Percentiles rank a stretch among this genome's conserved stretches.
These are phyloP conservation scores for Heliornis fulica DNA, from an alignment of 2,113 vertebrate species.

Conservation along the genomic window DNA sequence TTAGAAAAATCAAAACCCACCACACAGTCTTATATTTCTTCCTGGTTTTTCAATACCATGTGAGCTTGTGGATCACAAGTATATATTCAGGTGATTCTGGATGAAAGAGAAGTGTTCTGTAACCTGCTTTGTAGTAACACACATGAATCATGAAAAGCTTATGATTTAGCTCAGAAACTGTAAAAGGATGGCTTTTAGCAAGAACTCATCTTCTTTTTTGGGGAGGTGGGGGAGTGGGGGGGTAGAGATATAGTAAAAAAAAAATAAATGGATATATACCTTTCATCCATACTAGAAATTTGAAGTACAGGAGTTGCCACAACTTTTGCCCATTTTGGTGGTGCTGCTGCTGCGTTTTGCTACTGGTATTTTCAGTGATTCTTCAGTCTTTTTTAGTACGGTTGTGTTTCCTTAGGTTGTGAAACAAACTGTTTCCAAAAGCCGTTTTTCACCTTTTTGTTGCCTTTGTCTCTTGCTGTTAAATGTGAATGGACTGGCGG, in stretches of 20 bases:
- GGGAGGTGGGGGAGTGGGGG: no score
- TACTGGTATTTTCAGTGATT: neutral
- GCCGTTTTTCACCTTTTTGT: neutral
- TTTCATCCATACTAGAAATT: neutral
- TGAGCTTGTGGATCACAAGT: neutral
- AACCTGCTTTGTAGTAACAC: neutral
- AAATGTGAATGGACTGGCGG: neutral
- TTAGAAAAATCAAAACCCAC: neutral
- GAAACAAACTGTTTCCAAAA: neutral
- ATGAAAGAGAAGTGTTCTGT: neutral
- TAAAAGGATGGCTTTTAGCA: neutral
- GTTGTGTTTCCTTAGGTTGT: neutral
- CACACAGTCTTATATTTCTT: neutral
- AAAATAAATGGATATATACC: neutral
- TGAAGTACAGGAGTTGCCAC: neutral
- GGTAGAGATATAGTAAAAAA: neutral
- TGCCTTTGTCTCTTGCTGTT: neutral
- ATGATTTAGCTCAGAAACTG: neutral
- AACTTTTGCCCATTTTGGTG: neutral
- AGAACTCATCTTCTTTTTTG: neutral
- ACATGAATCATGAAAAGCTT: neutral
- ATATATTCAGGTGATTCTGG: neutral
- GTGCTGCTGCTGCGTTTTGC: neutral
- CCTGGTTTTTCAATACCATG: neutral
- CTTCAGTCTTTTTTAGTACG: neutral